Conservation (phyloP, 2,888 invertebrate genomes). For the Rhaphigaster nebulosa region DNA sequence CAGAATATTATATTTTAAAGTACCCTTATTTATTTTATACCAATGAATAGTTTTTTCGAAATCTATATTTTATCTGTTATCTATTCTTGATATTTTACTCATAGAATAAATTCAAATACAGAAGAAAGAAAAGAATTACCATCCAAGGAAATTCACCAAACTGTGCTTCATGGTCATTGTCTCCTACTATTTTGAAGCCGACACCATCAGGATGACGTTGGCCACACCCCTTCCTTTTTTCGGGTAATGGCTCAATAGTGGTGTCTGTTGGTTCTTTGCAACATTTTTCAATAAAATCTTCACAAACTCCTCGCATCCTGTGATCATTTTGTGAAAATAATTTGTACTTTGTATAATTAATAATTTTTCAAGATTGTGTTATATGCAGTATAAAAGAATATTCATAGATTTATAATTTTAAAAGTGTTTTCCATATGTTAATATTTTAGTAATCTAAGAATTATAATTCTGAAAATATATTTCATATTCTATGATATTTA, state of each 20-base stretch:
- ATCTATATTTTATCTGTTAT: too few species aligned
- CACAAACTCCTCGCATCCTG: neutral
- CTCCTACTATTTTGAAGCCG: constrained; percentile 77
- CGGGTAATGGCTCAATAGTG: constrained; percentile 64
- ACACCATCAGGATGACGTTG: constrained; percentile 81
- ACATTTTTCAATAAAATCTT: constrained; percentile 69
- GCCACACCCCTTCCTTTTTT: constrained; percentile 75
- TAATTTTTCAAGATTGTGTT: neutral
- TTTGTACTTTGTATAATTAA: neutral
- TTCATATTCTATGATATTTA: too few species aligned
- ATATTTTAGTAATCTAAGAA: neutral
- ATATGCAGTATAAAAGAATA: neutral
- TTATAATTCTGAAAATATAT: neutral
- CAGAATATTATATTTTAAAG: neutral
- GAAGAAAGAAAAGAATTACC: constrained; percentile 66
- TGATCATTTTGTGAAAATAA: neutral
- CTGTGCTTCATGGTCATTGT: constrained; percentile 76
- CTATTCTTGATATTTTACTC: neutral
- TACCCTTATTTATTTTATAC: too few species aligned
- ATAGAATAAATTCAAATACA: neutral
- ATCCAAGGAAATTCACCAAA: constrained; percentile 90
- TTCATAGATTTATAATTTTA: neutral
- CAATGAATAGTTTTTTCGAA: neutral
- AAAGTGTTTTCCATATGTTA: neutral
- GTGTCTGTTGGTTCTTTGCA: constrained; percentile 70